Base-by-base conservation (phyloP, 2,797 vertebrate genomes). In the Martes flavigula region DNA sequence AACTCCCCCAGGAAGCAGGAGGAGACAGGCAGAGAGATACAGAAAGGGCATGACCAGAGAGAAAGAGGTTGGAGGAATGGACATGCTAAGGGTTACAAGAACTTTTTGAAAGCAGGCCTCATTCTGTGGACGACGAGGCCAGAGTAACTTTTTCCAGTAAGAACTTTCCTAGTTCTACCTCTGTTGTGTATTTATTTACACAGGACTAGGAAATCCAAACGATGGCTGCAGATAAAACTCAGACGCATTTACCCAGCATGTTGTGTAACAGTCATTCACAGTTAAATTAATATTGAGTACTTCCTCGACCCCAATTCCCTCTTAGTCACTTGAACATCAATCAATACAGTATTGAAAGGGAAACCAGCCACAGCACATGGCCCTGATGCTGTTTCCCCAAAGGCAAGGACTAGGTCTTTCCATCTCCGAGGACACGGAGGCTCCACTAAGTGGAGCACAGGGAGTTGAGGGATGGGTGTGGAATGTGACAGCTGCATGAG, bases 381-480 rank as follows among this genome's bases (percentile, higher is more conserved):
- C 83, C 75, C 78, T 64, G 66, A 58, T 54, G 89, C 30, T 70
- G 20, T 92, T 96, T 95, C 60, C 91, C 96, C 93, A 27, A 94
- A 95, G 96, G 92, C 91, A 88, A 98, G 95, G 89, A 82, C 97
- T 90, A 32, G 43, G 82, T 38, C 85, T 94, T 87, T 62, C 27
- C 6, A 12, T 56, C 72, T 87, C 62, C n/a, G 40, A 51, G 95
- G 75, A 81, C 86, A 60, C 21, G 2, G 23, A 21, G 23, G 70
- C 68, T 95, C 56, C 56, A 27, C 43, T 90, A 56, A 96, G 40
- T 18, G 11, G 85, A 92, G 56, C 72, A 38, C 21, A 54, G 91
- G 82, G 38, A 79, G 64, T 1, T 83, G 58, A 51, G 72, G 70
- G 70, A 73, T 73, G 30, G 68, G 60, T 78, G 64, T 79, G 54